Percentiles rank a stretch among this genome's conserved stretches.
These are phyloP conservation scores for Chlorodrepanis virens DNA, from an alignment of 2,113 vertebrate species.

Conservation along the genomic window DNA sequence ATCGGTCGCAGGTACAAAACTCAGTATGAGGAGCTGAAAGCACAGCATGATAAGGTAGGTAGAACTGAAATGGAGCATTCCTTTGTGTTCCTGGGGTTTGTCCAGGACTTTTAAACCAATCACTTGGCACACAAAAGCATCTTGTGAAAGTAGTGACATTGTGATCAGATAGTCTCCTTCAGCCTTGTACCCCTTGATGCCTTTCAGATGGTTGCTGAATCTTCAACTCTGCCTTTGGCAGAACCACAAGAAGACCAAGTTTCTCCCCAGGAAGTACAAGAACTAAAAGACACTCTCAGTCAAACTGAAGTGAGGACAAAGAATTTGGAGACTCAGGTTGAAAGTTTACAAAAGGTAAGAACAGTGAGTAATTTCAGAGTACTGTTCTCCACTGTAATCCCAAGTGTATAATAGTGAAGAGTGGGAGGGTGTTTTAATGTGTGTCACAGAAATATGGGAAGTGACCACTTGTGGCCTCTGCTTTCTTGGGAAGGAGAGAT, in stretches of 20 bases:
- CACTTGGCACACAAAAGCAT: neutral
- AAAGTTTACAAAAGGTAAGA: slow-evolving; percentile 86
- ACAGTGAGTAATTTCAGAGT: neutral
- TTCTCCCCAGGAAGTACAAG: slow-evolving; percentile 87
- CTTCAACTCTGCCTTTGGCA: slow-evolving; percentile 77
- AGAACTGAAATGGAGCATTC: neutral
- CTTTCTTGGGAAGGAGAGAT: neutral
- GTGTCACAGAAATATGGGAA: neutral
- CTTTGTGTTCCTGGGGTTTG: neutral
- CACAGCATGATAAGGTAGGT: slow-evolving; percentile 87
- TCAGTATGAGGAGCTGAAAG: slow-evolving; percentile 95
- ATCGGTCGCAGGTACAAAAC: slow-evolving; percentile 95
- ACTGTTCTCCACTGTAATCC: neutral
- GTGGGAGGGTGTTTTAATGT: neutral
- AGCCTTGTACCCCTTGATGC: neutral
- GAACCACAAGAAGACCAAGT: slow-evolving; percentile 85
- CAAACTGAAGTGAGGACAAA: slow-evolving; percentile 84
- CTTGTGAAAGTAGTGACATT: neutral
- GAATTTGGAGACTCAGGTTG: slow-evolving; percentile 84
- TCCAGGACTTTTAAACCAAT: rapidly evolving
- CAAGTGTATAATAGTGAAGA: neutral
- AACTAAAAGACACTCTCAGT: slow-evolving; percentile 80
- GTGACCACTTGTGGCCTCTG: neutral
- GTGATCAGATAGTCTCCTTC: neutral
- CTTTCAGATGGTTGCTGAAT: slow-evolving; percentile 80